Conservation (phyloP, 2,797 vertebrate species). For the Lepus oiostolus region DNA sequence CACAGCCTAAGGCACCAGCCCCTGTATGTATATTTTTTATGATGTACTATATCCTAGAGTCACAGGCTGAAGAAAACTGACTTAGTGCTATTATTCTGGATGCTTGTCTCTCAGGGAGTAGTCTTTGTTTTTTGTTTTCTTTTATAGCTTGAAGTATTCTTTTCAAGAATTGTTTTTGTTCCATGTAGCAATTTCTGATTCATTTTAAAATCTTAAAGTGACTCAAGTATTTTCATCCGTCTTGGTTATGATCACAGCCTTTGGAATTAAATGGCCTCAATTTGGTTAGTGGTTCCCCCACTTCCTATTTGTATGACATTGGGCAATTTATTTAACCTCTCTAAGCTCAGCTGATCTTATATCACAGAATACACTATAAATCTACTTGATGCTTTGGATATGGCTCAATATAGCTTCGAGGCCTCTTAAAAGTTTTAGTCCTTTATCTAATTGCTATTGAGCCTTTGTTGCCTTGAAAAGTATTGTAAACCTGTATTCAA, state of each 20-base stretch:
- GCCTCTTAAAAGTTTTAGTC: background rate
- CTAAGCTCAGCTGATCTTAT: background rate
- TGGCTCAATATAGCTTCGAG: background rate
- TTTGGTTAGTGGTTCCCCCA: background rate
- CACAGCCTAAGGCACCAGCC: too few species aligned
- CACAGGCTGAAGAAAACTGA: background rate
- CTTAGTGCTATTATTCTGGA: background rate
- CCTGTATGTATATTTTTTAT: background rate
- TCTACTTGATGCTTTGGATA: background rate
- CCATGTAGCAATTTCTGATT: background rate
- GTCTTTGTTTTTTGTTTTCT: background rate
- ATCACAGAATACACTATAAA: background rate
- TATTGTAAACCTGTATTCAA: background rate
- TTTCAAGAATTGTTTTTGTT: background rate
- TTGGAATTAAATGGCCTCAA: background rate
- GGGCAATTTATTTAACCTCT: background rate
- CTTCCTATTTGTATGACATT: background rate
- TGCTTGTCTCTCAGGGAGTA: background rate
- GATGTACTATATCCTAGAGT: background rate
- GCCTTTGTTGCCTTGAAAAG: slow-evolving; percentile 11
- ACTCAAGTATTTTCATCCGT: background rate
- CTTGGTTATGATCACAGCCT: background rate
- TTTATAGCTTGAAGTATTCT: background rate
- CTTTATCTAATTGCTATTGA: slow-evolving; percentile 5
- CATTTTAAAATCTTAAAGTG: background rate